These are phyloP conservation scores for Episyrphus balteatus DNA, from an alignment of 1,140 invertebrate genomes.

Conservation along the genomic window DNA sequence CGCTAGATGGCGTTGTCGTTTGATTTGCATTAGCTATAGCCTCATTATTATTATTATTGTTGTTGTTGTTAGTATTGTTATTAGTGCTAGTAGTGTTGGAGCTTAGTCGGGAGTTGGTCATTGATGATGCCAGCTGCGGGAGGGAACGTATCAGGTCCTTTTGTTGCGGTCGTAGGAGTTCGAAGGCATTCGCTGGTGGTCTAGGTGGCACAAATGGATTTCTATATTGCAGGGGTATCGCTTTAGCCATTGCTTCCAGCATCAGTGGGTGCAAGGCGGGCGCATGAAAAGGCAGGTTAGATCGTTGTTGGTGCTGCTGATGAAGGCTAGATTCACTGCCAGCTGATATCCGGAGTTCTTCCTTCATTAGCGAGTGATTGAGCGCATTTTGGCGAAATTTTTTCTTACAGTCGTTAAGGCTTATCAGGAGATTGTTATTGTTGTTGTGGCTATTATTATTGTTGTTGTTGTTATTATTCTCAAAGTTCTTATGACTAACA, in stretches of 20 bases:
- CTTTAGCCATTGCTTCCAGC: conserved; percentile 59
- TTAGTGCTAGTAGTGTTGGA: not conserved
- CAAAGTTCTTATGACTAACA: conserved; percentile 2
- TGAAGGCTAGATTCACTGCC: not conserved
- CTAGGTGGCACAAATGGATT: conserved; percentile 33
- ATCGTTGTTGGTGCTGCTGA: conserved; percentile 1
- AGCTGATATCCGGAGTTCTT: not conserved
- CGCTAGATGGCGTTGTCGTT: conserved; percentile 36
- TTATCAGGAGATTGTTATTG: not conserved
- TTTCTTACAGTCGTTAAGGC: too few species aligned
- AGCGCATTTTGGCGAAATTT: too few species aligned
- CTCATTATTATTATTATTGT: conserved; percentile 14
- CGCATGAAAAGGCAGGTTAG: conserved; percentile 43
- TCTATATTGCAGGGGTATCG: conserved; percentile 40
- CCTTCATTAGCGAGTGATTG: not conserved
- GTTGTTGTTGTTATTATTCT: conserved; percentile 5
- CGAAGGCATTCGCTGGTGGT: conserved; percentile 37
- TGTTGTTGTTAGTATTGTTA: conserved; percentile 3
- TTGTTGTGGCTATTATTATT: conserved; percentile 3
- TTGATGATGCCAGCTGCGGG: conserved; percentile 23
- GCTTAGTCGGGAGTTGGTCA: conserved; percentile 26
- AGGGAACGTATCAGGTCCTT: conserved; percentile 13
- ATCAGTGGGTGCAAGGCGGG: conserved; percentile 54
- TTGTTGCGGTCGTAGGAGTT: conserved; percentile 34
- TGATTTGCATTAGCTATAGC: not conserved